Conservation (phyloP, 2,888 invertebrate species). For the Eupithecia abbreviata region DNA sequence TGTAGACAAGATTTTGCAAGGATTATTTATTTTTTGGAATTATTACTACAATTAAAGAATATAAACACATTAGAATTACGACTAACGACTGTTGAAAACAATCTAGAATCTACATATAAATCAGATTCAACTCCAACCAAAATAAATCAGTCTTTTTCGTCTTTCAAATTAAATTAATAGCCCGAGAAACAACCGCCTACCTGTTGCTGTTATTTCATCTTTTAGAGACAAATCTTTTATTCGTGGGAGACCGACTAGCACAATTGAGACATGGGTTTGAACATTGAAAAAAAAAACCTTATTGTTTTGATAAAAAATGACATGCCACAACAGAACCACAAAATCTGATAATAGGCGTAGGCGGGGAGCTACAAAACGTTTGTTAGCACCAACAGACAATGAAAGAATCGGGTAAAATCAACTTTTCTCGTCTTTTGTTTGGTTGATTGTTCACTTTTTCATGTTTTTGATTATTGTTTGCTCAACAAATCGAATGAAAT, state of each 20-base stretch:
- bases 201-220: conserved; percentile 61
- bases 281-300: conserved; percentile 66
- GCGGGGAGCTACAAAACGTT: conserved; percentile 79
- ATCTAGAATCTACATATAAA: not conserved
- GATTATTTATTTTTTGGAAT: no score
- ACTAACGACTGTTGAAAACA: not conserved
- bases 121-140: not conserved
- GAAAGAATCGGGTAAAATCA: conserved; percentile 77
- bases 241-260: conserved; percentile 64
- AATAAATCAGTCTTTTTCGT: not conserved
- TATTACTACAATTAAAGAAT: not conserved
- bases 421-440: conserved; percentile 72
- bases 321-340: conserved; percentile 66
- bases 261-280: conserved; percentile 43
- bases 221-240: conserved; percentile 60
- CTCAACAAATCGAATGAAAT: conserved; percentile 66
- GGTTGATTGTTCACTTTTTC: conserved; percentile 63
- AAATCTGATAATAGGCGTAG: conserved; percentile 80
- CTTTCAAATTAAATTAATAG: not conserved
- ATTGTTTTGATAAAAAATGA: conserved; percentile 84
- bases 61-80: no score
- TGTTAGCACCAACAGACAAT: conserved; percentile 80
- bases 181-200: conserved; percentile 42
- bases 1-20: no score
- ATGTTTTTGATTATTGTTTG: conserved; percentile 66